A percentile compares a stretch with the other conserved stretches of the same genome.
Conservation (phyloP, 2,113 vertebrate genomes). For the Brevimyrus niger region DNA sequence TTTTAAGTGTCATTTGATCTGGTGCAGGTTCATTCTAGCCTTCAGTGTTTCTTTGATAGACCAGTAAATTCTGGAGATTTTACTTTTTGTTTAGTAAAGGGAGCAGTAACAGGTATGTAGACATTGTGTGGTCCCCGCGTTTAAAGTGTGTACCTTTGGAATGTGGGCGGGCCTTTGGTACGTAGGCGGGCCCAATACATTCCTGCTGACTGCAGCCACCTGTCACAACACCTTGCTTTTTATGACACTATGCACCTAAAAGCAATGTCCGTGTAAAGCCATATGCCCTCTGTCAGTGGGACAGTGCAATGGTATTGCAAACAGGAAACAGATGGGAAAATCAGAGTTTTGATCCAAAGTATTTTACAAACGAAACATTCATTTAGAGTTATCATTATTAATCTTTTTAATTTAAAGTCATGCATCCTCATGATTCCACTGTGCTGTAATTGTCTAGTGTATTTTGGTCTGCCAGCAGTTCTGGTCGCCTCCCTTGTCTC, state of each 20-base stretch:
- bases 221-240: background rate
- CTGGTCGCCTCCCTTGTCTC: background rate
- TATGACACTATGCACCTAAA: background rate
- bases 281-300: background rate
- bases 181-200: background rate
- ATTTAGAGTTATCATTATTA: background rate
- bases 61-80: background rate
- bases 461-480: constrained; percentile 4
- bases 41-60: background rate
- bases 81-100: background rate
- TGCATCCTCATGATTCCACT: constrained; percentile 10
- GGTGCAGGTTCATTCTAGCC: background rate
- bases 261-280: background rate
- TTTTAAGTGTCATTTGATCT: background rate
- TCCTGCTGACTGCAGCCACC: background rate
- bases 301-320: background rate
- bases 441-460: constrained; percentile 2
- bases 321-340: background rate
- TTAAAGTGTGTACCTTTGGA: background rate
- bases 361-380: background rate
- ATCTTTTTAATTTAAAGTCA: background rate
- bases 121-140: background rate
- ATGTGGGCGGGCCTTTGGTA: background rate
- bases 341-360: background rate
- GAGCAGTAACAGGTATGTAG: background rate